Conservation (phyloP, 2,888 invertebrate species). For the Cephus runcator region DNA sequence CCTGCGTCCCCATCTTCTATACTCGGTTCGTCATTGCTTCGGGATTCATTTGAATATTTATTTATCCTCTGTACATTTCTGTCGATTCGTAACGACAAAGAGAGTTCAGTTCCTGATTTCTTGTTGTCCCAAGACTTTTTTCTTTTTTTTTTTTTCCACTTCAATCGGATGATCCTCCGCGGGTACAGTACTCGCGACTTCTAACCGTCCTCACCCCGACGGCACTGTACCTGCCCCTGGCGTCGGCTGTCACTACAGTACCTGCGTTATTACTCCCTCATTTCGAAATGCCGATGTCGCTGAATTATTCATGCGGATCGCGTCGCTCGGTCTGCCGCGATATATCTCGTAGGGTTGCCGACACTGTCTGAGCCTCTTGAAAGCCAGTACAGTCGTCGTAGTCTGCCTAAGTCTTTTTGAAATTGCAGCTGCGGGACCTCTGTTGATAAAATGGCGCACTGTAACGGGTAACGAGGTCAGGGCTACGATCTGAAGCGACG, state of each 20-base stretch:
- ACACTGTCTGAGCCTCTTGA: slow-evolving; percentile 21
- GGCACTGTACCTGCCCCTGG: background rate
- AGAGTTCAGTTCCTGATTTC: background rate
- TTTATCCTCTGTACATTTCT: background rate
- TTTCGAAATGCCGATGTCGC: slow-evolving; percentile 34
- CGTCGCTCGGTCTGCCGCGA: slow-evolving; percentile 39
- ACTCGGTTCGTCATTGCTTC: too few relatives aligned
- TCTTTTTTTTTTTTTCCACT: background rate
- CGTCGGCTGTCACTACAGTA: background rate
- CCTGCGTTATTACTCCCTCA: background rate
- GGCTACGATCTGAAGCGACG: slow-evolving; percentile 11
- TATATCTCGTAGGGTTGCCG: slow-evolving; percentile 29
- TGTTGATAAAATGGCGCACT: background rate
- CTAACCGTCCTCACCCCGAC: background rate
- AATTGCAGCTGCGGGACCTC: background rate
- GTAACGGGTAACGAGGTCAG: slow-evolving; percentile 20
- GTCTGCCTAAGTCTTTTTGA: slow-evolving; percentile 22
- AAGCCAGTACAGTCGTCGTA: slow-evolving; percentile 30
- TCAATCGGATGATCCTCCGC: background rate
- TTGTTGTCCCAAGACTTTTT: background rate
- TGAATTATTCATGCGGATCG: slow-evolving; percentile 48
- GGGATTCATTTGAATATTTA: too few relatives aligned
- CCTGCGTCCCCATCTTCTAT: slow-evolving; percentile 10
- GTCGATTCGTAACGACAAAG: background rate
- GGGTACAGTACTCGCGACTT: background rate